These are phyloP conservation scores for Olivierus martensii DNA, from an alignment of 1,140 invertebrate genomes.

Conservation along the genomic window DNA sequence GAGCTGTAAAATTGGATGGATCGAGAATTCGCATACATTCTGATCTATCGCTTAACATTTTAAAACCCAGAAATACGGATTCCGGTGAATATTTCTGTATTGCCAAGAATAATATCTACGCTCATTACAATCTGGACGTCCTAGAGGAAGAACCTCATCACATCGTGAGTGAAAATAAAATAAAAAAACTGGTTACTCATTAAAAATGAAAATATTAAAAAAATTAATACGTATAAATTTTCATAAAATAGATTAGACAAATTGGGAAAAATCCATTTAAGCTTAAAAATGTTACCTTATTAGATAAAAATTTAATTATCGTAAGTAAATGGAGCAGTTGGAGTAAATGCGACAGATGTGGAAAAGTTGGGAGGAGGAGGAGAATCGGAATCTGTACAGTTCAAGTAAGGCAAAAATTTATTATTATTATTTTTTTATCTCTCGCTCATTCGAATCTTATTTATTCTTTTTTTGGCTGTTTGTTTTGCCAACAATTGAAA, in stretches of 20 bases:
- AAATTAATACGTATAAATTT: no score
- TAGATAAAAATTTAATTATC: constrained; percentile 1
- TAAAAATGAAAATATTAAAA: no score
- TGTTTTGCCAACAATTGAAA: no score
- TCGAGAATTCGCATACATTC: background rate
- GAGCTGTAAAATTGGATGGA: constrained; percentile 2
- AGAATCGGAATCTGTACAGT: constrained; percentile 10
- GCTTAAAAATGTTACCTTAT: background rate
- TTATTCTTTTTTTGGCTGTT: no score
- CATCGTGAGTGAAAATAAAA: constrained; percentile 1
- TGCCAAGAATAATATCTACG: background rate
- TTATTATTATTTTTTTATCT: no score
- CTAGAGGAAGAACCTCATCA: constrained; percentile 6
- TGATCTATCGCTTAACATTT: constrained; percentile 6
- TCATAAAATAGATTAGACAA: no score
- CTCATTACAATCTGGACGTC: constrained; percentile 9
- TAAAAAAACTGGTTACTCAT: no score
- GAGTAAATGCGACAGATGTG: constrained; percentile 10
- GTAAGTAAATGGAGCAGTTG: constrained; percentile 7
- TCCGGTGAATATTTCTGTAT: constrained; percentile 8
- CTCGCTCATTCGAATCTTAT: no score
- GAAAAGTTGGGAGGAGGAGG: background rate
- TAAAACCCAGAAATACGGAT: background rate
- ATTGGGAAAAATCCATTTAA: no score
- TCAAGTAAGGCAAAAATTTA: background rate